phyloP scores from a whole-genome alignment of 2,113 vertebrate genomes.

The Piprites chloris region DNA sequence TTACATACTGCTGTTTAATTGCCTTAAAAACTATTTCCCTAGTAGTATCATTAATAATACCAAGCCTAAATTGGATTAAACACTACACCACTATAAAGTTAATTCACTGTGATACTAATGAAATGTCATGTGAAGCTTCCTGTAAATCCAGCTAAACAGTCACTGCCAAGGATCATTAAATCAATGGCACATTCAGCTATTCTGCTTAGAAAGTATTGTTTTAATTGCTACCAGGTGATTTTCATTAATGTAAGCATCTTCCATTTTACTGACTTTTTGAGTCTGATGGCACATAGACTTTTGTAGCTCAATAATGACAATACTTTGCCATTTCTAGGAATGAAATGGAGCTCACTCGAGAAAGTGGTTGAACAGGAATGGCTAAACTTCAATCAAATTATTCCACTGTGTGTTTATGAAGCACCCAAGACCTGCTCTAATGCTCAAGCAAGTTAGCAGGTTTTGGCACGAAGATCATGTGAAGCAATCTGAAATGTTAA shows the following conservation, averaged over 20 bases:
- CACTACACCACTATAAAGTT: slow-evolving; percentile 68
- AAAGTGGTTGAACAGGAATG: background rate
- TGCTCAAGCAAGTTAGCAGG: background rate
- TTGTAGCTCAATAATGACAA: background rate
- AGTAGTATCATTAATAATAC: slow-evolving; percentile 66
- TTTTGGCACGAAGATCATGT: background rate
- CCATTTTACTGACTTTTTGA: background rate
- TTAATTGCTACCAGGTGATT: slow-evolving; percentile 68
- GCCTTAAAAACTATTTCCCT: slow-evolving; percentile 71
- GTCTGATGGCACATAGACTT: background rate
- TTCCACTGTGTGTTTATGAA: background rate
- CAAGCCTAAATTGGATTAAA: slow-evolving; percentile 69
- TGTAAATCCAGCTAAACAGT: slow-evolving; percentile 67
- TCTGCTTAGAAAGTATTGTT: slow-evolving; percentile 58
- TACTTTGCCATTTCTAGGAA: background rate
- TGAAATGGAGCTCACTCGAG: background rate
- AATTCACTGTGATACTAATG: slow-evolving; percentile 72
- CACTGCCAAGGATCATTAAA: slow-evolving; percentile 67
- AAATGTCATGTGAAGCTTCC: slow-evolving; percentile 70
- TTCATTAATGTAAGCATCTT: slow-evolving; percentile 42
- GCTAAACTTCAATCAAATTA: background rate
- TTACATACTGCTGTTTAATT: slow-evolving; percentile 70
- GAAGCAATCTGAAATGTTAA: background rate
- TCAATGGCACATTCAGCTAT: slow-evolving; percentile 49
- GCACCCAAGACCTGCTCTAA: background rate